phyloP scores from a whole-genome alignment of 2,113 vertebrate species.

The Ameiurus melas region DNA sequence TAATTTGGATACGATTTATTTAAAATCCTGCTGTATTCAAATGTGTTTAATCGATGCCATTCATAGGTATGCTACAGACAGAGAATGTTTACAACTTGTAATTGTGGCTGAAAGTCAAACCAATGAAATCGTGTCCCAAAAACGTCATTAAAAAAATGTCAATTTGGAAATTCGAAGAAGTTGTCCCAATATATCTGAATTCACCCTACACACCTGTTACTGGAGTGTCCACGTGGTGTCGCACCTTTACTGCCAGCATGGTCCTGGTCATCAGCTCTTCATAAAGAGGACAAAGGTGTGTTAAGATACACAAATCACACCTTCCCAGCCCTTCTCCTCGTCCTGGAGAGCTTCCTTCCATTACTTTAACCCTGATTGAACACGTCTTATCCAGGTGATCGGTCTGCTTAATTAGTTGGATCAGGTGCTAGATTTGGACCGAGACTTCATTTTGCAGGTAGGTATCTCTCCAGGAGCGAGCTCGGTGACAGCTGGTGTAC shows the following conservation, averaged over 20 bases:
- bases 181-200: not conserved
- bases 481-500: not conserved
- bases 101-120: not conserved
- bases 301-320: not conserved
- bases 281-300: not conserved
- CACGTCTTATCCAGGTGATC: not conserved
- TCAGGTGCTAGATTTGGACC: not conserved
- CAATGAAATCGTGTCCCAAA: not conserved
- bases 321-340: too few relatives aligned
- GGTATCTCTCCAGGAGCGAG: not conserved
- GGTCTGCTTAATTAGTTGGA: not conserved
- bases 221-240: not conserved
- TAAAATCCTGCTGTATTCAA: not conserved
- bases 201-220: not conserved
- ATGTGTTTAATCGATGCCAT: not conserved
- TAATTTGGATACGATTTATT: not conserved
- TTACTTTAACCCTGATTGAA: not conserved
- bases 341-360: not conserved
- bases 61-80: not conserved
- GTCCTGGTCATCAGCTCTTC: not conserved
- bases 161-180: not conserved
- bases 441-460: not conserved
- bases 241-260: not conserved
- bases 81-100: not conserved
- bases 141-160: not conserved